Evolutionary conservation across 1,140 invertebrate species (phyloP).

Genomic region (Calycopis cecrops): DNA sequence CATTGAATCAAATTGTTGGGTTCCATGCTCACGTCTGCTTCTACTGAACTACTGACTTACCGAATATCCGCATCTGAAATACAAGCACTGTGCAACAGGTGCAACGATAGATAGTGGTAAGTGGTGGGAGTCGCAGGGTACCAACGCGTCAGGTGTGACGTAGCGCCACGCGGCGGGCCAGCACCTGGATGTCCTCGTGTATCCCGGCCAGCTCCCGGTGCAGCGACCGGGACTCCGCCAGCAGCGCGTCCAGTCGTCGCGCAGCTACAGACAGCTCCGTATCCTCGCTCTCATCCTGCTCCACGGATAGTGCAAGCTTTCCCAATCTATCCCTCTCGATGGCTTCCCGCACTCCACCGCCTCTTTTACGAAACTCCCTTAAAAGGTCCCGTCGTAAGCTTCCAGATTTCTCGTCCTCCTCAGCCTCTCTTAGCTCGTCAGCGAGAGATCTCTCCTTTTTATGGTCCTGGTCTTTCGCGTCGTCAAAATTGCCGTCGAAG

Average conservation of each 20-base stretch:
- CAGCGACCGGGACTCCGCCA: constrained; percentile 62
- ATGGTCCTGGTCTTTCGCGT: constrained; percentile 4
- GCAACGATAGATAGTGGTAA: constrained; percentile 16
- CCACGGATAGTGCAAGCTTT: constrained; percentile 62
- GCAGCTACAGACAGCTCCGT: constrained; percentile 50
- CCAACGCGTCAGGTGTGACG: constrained; percentile 62
- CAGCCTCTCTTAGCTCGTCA: constrained; percentile 60
- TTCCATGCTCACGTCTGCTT: background rate
- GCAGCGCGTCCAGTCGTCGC: constrained; percentile 55
- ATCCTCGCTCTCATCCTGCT: constrained; percentile 60
- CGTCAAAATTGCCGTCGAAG: constrained; percentile 10
- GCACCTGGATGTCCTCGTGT: constrained; percentile 72
- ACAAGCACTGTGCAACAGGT: background rate
- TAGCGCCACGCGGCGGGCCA: constrained; percentile 56
- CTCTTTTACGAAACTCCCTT: constrained; percentile 40
- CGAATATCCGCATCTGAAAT: background rate
- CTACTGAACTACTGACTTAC: background rate
- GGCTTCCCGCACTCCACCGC: constrained; percentile 40
- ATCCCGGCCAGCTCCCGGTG: constrained; percentile 67
- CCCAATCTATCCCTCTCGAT: constrained; percentile 61
- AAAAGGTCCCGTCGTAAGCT: constrained; percentile 40
- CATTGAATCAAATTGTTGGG: too few relatives aligned
- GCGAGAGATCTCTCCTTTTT: constrained; percentile 51
- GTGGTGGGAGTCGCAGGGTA: constrained; percentile 44
- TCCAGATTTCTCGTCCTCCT: constrained; percentile 47